Conservation (phyloP, 2,888 invertebrate species). For the Deroplatys truncata region DNA sequence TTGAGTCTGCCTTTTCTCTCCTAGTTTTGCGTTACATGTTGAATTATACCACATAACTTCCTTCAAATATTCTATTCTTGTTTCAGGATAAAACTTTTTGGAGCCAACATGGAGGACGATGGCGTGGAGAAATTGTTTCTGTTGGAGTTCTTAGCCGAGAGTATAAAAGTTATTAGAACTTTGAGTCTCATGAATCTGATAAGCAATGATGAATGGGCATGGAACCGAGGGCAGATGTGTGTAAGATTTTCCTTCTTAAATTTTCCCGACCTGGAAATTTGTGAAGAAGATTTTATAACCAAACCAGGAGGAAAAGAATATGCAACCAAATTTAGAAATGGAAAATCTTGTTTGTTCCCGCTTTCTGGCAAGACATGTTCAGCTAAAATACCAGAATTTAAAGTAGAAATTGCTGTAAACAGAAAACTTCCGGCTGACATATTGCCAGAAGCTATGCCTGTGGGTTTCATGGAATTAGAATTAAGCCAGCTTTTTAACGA, state of each 20-base stretch:
- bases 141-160: background rate
- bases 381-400: background rate
- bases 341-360: constrained; percentile 11
- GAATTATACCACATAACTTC: too few relatives aligned
- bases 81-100: background rate
- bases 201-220: background rate
- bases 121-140: background rate
- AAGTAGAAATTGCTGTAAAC: background rate
- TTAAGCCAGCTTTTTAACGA: background rate
- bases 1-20: too few relatives aligned
- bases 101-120: background rate
- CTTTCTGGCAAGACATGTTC: background rate
- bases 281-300: background rate
- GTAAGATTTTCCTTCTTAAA: background rate
- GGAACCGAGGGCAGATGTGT: background rate
- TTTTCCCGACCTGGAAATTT: background rate
- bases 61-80: background rate
- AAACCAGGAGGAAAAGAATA: too few relatives aligned
- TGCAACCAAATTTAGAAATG: background rate
- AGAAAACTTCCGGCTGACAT: background rate
- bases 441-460: background rate
- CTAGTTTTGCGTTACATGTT: too few relatives aligned
- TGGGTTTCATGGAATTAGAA: background rate
- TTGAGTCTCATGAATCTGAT: background rate
- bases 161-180: background rate